phyloP scores from a whole-genome alignment of 2,797 vertebrate genomes.

The Monodelphis domestica region DNA sequence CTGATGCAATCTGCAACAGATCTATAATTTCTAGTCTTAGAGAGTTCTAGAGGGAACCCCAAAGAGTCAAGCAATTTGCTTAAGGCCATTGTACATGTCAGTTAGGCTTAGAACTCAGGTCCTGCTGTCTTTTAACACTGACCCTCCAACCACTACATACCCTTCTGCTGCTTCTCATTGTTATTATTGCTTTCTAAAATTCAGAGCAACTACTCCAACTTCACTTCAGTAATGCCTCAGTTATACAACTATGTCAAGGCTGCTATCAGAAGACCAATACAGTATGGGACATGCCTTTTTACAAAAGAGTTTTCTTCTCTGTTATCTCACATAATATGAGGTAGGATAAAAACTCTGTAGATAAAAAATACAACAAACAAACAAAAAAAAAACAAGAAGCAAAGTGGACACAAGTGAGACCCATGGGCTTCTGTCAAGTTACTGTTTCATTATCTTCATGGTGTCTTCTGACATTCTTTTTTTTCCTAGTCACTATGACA shows the following conservation, averaged over 20 bases:
- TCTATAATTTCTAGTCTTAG: background rate
- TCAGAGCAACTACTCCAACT: background rate
- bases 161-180: background rate
- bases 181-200: background rate
- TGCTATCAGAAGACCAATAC: background rate
- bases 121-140: background rate
- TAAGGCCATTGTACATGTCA: background rate
- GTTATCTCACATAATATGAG: background rate
- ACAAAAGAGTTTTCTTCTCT: too few species aligned
- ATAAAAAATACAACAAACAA: background rate
- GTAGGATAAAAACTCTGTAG: background rate
- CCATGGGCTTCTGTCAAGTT: background rate
- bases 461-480: conserved; percentile 53
- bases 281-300: background rate
- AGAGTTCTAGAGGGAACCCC: background rate
- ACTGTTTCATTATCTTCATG: background rate
- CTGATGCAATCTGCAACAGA: background rate
- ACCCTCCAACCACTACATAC: background rate
- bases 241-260: background rate
- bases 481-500: conserved; percentile 50
- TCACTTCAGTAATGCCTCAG: background rate
- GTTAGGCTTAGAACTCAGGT: background rate
- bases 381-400: too few species aligned
- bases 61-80: background rate
- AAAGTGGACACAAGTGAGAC: accelerated